These are phyloP conservation scores for Manacus vitellinus DNA, from an alignment of 2,113 vertebrate genomes.

Conservation along the genomic window DNA sequence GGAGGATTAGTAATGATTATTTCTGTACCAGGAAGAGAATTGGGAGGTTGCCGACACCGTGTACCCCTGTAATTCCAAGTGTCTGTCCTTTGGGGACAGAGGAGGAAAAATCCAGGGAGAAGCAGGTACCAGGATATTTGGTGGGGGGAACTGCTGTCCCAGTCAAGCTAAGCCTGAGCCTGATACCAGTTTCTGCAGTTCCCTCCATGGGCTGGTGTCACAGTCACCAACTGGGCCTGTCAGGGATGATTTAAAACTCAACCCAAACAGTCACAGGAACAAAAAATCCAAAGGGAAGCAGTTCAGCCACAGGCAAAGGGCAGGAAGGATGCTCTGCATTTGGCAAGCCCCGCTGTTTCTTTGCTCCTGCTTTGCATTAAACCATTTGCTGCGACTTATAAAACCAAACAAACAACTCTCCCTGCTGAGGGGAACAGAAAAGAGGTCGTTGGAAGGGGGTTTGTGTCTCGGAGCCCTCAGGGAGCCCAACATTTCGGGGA, in stretches of 20 bases:
- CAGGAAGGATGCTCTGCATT: neutral
- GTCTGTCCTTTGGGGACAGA: neutral
- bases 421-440: neutral
- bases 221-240: neutral
- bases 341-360: neutral
- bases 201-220: rapidly evolving
- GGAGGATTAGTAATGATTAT: neutral
- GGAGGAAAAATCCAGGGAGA: neutral
- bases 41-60: rapidly evolving
- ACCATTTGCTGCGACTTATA: neutral
- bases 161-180: neutral
- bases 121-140: neutral
- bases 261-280: neutral
- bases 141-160: neutral
- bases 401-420: neutral
- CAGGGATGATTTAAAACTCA: neutral
- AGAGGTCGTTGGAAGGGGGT: neutral
- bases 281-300: neutral
- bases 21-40: neutral
- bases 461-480: rapidly evolving
- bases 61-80: neutral
- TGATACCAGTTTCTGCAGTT: neutral
- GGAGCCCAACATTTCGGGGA: neutral
- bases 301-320: neutral
- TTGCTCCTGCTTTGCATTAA: constrained; percentile 35